Evolutionary conservation across 2,113 vertebrate genomes (phyloP), one percentile per base, ranked within the genome.

Genomic region (Agelaius tricolor): DNA sequence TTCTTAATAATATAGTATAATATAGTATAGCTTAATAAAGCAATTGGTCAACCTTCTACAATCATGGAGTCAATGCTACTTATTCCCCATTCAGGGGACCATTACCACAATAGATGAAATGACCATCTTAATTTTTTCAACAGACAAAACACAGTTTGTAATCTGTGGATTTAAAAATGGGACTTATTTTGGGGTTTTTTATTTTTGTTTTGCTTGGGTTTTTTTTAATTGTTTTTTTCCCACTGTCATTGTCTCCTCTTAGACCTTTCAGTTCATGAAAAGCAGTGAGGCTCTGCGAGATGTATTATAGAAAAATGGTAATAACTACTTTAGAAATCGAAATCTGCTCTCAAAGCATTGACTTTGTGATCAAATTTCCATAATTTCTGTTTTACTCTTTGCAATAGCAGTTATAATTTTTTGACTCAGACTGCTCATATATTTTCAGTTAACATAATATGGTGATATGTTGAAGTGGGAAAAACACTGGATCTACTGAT

Each of bases 171-270:
- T 85, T 85, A 46, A 13, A 71, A 47, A 67, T 43, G 4, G 1
- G 4, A 33, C 2, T 58, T 57, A 13, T 35, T 78, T 55, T 5
- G 0, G 8, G 1, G 0, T 1, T 28, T 4, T 83, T 59, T 11
- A 8, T 79, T 28, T 26, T 1, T 13, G 6, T 24, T 65, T 84
- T 26, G 11, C 39, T 59, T 39, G 6, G 18, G 9, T 0, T 0
- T 51, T 43, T 73, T 66, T 28, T 0, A 26, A 13, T 58, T 23
- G 6, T 31, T 84, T 47, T 51, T 51, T 81, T 43, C 2, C 2
- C 11, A 28, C 15, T 83, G 22, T 31, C 15, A 26, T 49, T 77
- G 9, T 5, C 84, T 92, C 26, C 28, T 86, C 23, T 51, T 81
- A 69, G 31, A 71, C 62, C 33, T 83, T 15, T 35, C 33, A 37